A percentile compares a stretch with the other conserved stretches of the same genome.
Evolutionary conservation across 1,140 invertebrate species (phyloP).

Genomic region (Leptinotarsa texana): DNA sequence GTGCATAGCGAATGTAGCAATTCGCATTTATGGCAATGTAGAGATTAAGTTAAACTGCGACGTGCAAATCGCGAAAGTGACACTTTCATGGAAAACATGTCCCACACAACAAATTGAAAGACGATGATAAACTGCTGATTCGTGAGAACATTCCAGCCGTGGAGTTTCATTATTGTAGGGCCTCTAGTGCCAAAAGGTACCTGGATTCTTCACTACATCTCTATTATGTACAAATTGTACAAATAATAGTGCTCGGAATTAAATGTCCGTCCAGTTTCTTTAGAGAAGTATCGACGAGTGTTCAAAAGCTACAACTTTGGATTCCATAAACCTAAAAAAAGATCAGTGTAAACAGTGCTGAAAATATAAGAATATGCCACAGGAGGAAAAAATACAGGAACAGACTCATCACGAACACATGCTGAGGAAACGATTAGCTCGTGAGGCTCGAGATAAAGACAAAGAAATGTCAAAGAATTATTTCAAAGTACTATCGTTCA

Average conservation of each 20-base stretch:
- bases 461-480: slow-evolving; percentile 42
- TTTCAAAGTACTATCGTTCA: slow-evolving; percentile 27
- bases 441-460: slow-evolving; percentile 40
- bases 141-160: background rate
- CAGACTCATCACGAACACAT: slow-evolving; percentile 34
- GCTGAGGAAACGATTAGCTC: slow-evolving; percentile 31
- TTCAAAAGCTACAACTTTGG: slow-evolving; percentile 40
- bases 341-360: slow-evolving; percentile 41
- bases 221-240: slow-evolving; percentile 29
- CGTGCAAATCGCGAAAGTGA: no score
- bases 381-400: slow-evolving; percentile 30
- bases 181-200: background rate
- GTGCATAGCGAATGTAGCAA: no score
- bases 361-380: slow-evolving; percentile 23
- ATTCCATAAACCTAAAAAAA: slow-evolving; percentile 38
- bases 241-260: slow-evolving; percentile 30
- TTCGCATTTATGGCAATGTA: no score
- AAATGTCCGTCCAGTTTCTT: slow-evolving; percentile 29
- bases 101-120: background rate
- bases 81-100: background rate
- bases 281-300: slow-evolving; percentile 35
- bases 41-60: no score
- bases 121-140: background rate
- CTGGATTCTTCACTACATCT: slow-evolving; percentile 24
- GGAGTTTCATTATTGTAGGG: slow-evolving; percentile 24